Evolutionary conservation across 1,140 invertebrate species (phyloP), one percentile per base, ranked within the genome.

Genomic region (Listronotus oregonensis): DNA sequence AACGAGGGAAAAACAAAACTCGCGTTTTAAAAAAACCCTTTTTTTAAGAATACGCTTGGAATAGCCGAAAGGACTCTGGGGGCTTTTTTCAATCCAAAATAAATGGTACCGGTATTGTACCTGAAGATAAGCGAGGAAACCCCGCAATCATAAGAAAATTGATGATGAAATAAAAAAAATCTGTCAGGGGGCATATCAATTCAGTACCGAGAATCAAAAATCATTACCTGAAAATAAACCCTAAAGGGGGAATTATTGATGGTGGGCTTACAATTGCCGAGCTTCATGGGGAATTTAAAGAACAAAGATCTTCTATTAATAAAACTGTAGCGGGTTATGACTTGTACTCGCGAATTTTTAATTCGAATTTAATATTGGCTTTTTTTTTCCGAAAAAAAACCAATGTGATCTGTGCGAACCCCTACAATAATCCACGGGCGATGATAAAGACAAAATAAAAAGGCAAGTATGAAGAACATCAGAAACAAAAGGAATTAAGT

Each of bases 301-400:
- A 66, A 55, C 56, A 50, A 63, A 72, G 71, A 67, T 27, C 55
- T 21, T 43, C 71, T 56, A 49, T 68, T 21, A 67, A 57, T 12
- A 70, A 73, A 49, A 21, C 51, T 39, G 10, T 58, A 21, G 70
- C 69, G 37, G 69, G 43, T 63, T 77, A 73, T 66, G 71, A 71
- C 15, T 69, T 57, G 40, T 78, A 73, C 66, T 68, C 72, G 39
- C 65, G 74, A 42, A 69, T 77, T 46, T 78, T 78, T 68, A 77
- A 69, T 46, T 69, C 32, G 47, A 79, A 60, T 79, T 71, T 62
- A 78, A 79, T 72, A 66, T 79, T 12, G 52, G 62, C 58, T 79
- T 79, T 68, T 77, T 74, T 44, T 21, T 12, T 11, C 55, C 54
- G 6, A 64, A 60, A 49, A 67, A 63, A 27, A 77, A 80, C 66